phyloP scores from a whole-genome alignment of 2,888 invertebrate genomes.

The Andrena minutula region DNA sequence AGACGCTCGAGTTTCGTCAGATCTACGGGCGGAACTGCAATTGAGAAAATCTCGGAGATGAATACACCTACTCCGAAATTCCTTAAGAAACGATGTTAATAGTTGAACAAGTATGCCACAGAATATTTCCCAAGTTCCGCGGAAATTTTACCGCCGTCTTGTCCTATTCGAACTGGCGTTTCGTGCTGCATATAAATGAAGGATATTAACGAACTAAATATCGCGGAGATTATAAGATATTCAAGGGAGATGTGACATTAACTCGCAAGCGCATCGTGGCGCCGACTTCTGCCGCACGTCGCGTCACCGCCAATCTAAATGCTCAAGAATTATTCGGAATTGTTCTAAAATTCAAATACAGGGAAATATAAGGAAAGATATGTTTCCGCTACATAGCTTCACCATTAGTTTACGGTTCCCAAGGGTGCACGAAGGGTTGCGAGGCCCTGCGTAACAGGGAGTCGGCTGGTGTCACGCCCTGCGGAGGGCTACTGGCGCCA shows the following conservation, averaged over 20 bases:
- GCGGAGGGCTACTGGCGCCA: slow-evolving; percentile 60
- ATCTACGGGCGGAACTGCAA: not conserved
- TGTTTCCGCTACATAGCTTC: slow-evolving; percentile 74
- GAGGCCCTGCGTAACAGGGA: slow-evolving; percentile 69
- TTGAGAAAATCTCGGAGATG: not conserved
- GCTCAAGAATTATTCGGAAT: slow-evolving; percentile 38
- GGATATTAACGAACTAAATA: not conserved
- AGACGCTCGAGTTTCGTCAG: not conserved
- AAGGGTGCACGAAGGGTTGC: slow-evolving; percentile 78
- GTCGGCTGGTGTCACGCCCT: slow-evolving; percentile 65
- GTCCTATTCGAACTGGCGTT: not conserved
- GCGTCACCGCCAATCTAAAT: not conserved
- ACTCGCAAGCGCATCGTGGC: not conserved
- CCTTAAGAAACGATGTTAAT: too few relatives aligned
- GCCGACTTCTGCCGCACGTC: not conserved
- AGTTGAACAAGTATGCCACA: not conserved
- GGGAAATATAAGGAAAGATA: slow-evolving; percentile 65
- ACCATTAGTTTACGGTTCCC: slow-evolving; percentile 82
- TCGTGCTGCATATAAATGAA: not conserved
- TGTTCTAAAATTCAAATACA: slow-evolving; percentile 55
- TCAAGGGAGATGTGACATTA: not conserved
- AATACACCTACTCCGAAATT: not conserved
- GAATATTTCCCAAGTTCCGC: not conserved
- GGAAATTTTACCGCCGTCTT: not conserved
- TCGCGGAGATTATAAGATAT: not conserved